A percentile compares a stretch with the other conserved stretches of the same genome.
These are phyloP conservation scores for Eudasyphora cyanicolor DNA, from an alignment of 2,888 invertebrate genomes.

Conservation along the genomic window DNA sequence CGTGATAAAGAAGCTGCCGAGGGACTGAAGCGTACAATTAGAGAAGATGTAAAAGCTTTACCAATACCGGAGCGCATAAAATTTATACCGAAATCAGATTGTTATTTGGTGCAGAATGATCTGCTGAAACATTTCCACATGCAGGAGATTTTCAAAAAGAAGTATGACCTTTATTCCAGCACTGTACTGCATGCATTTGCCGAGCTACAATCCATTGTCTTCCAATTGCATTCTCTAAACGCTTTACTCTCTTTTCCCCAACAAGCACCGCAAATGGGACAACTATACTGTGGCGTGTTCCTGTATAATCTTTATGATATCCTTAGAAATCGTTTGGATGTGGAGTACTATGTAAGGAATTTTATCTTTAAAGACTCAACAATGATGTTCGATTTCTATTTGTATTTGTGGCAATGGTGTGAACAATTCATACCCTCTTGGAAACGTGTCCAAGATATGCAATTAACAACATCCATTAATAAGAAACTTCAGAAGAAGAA, in stretches of 20 bases:
- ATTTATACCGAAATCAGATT: conserved; percentile 75
- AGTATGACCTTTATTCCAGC: conserved; percentile 76
- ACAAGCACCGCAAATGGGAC: conserved; percentile 82
- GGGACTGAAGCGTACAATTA: conserved; percentile 68
- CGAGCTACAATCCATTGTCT: conserved; percentile 78
- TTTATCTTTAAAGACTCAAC: conserved; percentile 79
- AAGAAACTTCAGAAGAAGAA: conserved; percentile 74
- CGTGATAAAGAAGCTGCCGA: conserved; percentile 71
- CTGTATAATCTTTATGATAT: conserved; percentile 86
- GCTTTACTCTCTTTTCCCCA: conserved; percentile 84
- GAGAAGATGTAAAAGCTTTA: conserved; percentile 68
- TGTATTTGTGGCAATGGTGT: conserved; percentile 75
- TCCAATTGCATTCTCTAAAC: conserved; percentile 82
- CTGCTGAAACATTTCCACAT: conserved; percentile 77
- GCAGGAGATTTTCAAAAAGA: conserved; percentile 77
- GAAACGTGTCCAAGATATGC: conserved; percentile 68
- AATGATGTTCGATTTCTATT: conserved; percentile 77
- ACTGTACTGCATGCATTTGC: conserved; percentile 77
- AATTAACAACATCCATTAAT: conserved; percentile 65
- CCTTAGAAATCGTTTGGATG: conserved; percentile 82
- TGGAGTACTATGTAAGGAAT: conserved; percentile 81
- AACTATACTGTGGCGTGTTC: conserved; percentile 88
- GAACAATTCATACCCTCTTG: conserved; percentile 73
- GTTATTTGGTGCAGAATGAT: conserved; percentile 75
- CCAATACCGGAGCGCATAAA: conserved; percentile 71